A percentile compares a stretch with the other conserved stretches of the same genome.
These are phyloP conservation scores for Melinaea marsaeus DNA, from an alignment of 2,888 invertebrate species.

Conservation along the genomic window DNA sequence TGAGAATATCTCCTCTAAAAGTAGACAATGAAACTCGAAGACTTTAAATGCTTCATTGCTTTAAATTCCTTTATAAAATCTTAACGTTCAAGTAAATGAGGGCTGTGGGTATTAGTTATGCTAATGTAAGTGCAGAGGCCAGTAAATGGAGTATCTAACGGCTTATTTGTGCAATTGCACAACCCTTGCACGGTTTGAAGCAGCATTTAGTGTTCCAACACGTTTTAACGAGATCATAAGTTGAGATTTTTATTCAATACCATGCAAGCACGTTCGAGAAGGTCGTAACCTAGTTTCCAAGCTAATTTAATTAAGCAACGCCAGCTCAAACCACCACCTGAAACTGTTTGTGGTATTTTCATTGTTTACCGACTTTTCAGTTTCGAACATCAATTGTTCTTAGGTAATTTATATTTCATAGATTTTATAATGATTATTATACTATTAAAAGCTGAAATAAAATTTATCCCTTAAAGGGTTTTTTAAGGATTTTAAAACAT, in stretches of 20 bases:
- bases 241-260: conserved; percentile 32
- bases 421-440: no score
- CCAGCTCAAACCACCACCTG: conserved; percentile 19
- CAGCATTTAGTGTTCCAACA: conserved; percentile 29
- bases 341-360: conserved; percentile 15
- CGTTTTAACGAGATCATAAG: conserved; percentile 31
- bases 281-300: conserved; percentile 24
- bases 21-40: background rate
- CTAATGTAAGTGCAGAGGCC: conserved; percentile 29
- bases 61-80: conserved; percentile 23
- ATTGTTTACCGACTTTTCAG: background rate
- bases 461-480: no score
- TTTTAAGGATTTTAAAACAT: no score
- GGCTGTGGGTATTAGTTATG: conserved; percentile 26
- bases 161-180: conserved; percentile 28
- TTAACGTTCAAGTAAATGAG: conserved; percentile 24
- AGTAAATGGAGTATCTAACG: conserved; percentile 26
- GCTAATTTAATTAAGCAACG: conserved; percentile 27
- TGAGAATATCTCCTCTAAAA: background rate
- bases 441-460: no score
- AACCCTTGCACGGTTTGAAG: conserved; percentile 25
- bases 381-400: conserved; percentile 3
- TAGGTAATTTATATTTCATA: background rate
- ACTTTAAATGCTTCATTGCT: conserved; percentile 4
- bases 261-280: conserved; percentile 19